Conservation (phyloP, 2,797 vertebrate genomes). For the Pogoniulus pusillus region DNA sequence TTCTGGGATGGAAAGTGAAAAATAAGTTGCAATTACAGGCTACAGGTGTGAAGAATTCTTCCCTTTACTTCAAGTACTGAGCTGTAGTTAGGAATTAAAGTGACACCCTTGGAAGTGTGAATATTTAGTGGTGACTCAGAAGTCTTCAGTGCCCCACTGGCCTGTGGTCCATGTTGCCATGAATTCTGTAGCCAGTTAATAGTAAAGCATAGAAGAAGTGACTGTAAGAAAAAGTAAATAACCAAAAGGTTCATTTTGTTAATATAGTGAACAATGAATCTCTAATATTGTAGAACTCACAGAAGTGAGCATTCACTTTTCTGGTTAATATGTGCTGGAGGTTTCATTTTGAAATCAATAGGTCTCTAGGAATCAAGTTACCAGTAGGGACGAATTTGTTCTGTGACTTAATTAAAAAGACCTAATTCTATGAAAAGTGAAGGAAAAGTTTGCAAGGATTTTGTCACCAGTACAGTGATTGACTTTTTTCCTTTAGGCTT, state of each 20-base stretch:
- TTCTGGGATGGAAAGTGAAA: neutral
- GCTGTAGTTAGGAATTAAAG: neutral
- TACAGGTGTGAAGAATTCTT: neutral
- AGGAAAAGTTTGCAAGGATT: neutral
- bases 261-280: neutral
- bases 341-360: neutral
- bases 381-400: neutral
- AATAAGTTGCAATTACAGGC: neutral
- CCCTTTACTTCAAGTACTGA: neutral
- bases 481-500: neutral
- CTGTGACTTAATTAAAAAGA: neutral
- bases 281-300: neutral
- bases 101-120: neutral
- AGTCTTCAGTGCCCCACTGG: neutral
- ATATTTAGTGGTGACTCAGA: neutral
- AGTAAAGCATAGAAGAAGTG: neutral
- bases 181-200: neutral
- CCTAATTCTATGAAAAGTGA: neutral
- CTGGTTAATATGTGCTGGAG: neutral
- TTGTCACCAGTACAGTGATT: neutral
- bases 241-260: neutral
- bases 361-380: neutral
- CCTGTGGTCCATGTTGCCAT: accelerated
- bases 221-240: neutral
- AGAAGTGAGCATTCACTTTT: neutral